Evolutionary conservation across 2,113 vertebrate genomes (phyloP), one percentile per base, ranked within the genome.

Genomic region (Boleophthalmus pectinirostris): DNA sequence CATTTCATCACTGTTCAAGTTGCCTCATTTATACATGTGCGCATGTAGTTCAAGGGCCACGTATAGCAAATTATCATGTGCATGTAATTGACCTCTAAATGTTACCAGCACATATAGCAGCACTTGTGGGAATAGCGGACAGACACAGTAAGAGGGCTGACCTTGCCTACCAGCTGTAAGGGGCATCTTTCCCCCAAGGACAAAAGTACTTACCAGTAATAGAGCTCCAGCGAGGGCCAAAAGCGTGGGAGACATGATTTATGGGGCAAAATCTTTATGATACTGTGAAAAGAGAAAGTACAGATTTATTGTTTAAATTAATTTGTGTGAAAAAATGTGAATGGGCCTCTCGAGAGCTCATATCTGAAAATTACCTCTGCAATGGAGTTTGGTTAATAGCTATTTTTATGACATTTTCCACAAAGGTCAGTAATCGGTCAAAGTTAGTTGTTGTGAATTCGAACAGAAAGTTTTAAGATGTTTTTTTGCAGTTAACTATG

Each of bases 121-220:
- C 80, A 71, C 73, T 82, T 79, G 75, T 82, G 77, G 79, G 82
- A 84, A 14, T 77, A 60, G 46, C 83, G 72, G 75, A 76, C 68
- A 8, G 68, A 80, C 74, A 38, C 82, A 69, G 79, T 68, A 68
- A 87, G 87, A 78, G 81, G 65, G 80, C 71, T 87, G 81, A 86
- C 90, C 84, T 87, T 80, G 78, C 67, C 60, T 3, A 10, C 79
- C 85, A 76, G 74, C 77, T 78, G 68, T 63, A 78, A 61, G 75
- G 80, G 70, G 69, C 70, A 80, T 76, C 54, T 65, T 73, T 29
- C 58, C 73, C 80, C 73, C 75, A 85, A 85, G 85, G 83, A 79
- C 79, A 57, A 77, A 83, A 76, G 64, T 85, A 89, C 79, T 85
- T 81, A 83, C 69, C 85, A 81, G 68, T 66, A 75, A 87, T 79